A percentile compares a stretch with the other conserved stretches of the same genome.
Conservation (phyloP, 2,113 vertebrate genomes). For the Cairina moschata region DNA sequence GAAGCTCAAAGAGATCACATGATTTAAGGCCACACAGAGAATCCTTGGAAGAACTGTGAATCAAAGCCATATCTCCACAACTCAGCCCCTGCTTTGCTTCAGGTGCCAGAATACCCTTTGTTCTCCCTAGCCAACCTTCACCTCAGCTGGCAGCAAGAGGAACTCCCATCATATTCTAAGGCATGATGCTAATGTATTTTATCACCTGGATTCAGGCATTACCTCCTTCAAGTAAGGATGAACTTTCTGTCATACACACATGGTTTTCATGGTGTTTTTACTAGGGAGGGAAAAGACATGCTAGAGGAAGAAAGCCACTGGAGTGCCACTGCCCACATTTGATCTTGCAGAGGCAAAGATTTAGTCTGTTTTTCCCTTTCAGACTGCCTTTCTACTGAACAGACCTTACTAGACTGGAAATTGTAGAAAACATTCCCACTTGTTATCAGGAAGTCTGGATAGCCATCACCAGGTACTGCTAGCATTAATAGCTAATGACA, state of each 20-base stretch:
- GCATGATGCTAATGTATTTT: neutral
- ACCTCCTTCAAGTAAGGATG: neutral
- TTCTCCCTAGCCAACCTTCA: neutral
- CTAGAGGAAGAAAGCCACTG: neutral
- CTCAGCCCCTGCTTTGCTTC: neutral
- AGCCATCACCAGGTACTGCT: fast-evolving
- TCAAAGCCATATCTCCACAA: neutral
- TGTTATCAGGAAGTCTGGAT: neutral
- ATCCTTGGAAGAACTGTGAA: neutral
- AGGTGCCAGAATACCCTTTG: neutral
- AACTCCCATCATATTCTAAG: neutral
- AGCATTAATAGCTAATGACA: neutral
- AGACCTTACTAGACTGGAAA: neutral
- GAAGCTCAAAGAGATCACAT: neutral
- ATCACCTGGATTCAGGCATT: neutral
- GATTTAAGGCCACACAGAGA: neutral
- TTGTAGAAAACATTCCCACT: neutral
- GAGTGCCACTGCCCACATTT: fast-evolving
- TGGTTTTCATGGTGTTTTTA: neutral
- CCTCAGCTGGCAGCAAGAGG: neutral
- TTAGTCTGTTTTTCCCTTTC: neutral
- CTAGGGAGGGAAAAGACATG: neutral
- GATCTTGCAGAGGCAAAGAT: neutral
- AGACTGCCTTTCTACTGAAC: neutral
- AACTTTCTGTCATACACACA: neutral